Percentiles rank a stretch among this genome's conserved stretches.
Conservation (phyloP, 2,888 invertebrate genomes). For the Cataglyphis altisquamis region DNA sequence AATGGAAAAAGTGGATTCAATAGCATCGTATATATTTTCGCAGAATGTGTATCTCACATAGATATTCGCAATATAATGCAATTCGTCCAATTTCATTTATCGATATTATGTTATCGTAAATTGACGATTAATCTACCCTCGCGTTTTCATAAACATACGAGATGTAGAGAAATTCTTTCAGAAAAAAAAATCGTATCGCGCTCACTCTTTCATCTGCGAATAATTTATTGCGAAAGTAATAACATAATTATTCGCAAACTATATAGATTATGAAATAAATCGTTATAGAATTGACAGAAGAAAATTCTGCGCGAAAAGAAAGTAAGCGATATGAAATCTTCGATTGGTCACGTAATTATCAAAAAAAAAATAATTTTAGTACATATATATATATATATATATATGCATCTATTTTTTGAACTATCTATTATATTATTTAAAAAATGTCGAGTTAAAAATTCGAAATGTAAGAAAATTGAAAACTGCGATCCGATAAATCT, state of each 20-base stretch:
- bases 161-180: neutral
- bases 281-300: neutral
- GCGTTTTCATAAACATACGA: conserved; percentile 4
- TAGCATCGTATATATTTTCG: conserved; percentile 17
- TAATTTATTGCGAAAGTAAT: conserved; percentile 23
- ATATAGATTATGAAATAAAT: neutral
- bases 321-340: neutral
- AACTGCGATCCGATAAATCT: neutral
- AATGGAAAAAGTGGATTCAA: conserved; percentile 30
- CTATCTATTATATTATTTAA: too few species aligned
- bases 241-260: neutral
- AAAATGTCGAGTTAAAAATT: neutral
- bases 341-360: neutral
- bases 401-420: neutral
- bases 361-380: neutral
- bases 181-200: neutral
- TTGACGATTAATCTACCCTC: conserved; percentile 18
- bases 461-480: neutral
- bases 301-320: neutral
- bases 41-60: neutral
- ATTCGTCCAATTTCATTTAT: conserved; percentile 20
- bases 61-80: conserved; percentile 12
- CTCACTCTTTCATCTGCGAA: neutral
- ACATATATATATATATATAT: too few species aligned
- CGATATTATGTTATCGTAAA: conserved; percentile 31